Evolutionary conservation across 2,888 invertebrate genomes (phyloP), one percentile per base, ranked within the genome.

Genomic region (Linnaemya tessellans): DNA sequence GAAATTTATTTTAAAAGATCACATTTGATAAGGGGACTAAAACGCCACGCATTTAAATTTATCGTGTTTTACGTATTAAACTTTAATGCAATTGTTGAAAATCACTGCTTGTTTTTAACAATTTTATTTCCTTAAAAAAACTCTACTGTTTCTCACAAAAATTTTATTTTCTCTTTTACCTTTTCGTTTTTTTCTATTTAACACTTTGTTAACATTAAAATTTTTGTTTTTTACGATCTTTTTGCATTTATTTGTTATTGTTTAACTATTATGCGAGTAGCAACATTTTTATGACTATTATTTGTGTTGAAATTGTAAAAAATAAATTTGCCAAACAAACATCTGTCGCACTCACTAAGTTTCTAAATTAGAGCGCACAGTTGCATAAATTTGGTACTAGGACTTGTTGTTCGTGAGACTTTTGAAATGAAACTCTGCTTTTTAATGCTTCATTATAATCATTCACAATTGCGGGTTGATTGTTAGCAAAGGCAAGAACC

Each of bases 11-110:
- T 5, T 30, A 64, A 73, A 30, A 35, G 0, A 38, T 46, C 20
- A 30, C 15, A 25, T 51, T 43, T 64, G 8, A 13, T 46, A 41
- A 38, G 15, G 15, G 15, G 20, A 8, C 64, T 13, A 60, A 70
- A 74, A 81, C 22, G 85, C 82, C 85, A 85, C 85, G 85, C 81
- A 82, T 60, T 70, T 74, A 58, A 62, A 38, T 80, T 73, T 70
- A 49, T 62, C 15, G 64, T 49, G n/a, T 54, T 73, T 58, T 58
- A 46, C 43, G 22, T 56, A 64, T 71, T 56, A 54, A 25, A 60
- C 0, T 54, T 46, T n/a, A 25, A 38, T n/a, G 54, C 15, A 51
- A n/a, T 74, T 64, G 46, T 74, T 58, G 62, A 56, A 62, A 81
- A 78, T 64, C 43, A 84, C 35, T 54, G 38, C 13, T 18, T 38